Base-by-base conservation (phyloP, 2,113 vertebrate species). In the Gopherus flavomarginatus region DNA sequence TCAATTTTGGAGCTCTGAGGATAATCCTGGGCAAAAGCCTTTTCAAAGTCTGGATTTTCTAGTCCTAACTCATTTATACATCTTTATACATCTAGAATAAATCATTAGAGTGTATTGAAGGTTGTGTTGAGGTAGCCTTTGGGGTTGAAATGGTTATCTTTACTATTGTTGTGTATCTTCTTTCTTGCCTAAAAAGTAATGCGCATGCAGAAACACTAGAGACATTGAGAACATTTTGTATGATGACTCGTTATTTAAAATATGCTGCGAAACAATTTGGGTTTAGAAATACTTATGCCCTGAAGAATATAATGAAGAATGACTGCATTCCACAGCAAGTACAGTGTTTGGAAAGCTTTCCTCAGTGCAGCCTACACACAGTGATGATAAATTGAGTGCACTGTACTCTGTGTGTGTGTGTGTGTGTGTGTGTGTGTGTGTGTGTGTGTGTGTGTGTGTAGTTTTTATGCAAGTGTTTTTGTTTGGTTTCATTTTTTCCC, bases 221-320 rank as follows among this genome's bases (percentile, higher is more conserved):
- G 87, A 88, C 80, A 95, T 69, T 91, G 59, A 93, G 90, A 97
- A 96, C 94, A 94, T 95, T 95, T 89, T 83, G 95, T 95, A 94
- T 56, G 94, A 97, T 98, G 98, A 98, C 97, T 94, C 97, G 97
- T 97, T 96, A 95, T 91, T 96, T 93, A 96, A 98, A 98, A 95
- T 98, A 98, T 97, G 97, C 96, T 94, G 94, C 93, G 94, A 98
- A 98, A 98, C 96, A 97, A 98, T 98, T 98, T 57, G 94, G 82
- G 93, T 97, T 98, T 98, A 97, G 96, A 97, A 97, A 98, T 89
- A 86, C 96, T 90, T 96, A 96, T 94, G 96, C 98, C 98, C 98
- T 94, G 93, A 98, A 98, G 98, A 97, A 98, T 98, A 96, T 97
- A 85, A 89, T 97, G 97, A 98, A 95, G 92, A 97, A 97, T 97